Conservation (phyloP, 2,113 vertebrate genomes). For the Muntiacus reevesi region DNA sequence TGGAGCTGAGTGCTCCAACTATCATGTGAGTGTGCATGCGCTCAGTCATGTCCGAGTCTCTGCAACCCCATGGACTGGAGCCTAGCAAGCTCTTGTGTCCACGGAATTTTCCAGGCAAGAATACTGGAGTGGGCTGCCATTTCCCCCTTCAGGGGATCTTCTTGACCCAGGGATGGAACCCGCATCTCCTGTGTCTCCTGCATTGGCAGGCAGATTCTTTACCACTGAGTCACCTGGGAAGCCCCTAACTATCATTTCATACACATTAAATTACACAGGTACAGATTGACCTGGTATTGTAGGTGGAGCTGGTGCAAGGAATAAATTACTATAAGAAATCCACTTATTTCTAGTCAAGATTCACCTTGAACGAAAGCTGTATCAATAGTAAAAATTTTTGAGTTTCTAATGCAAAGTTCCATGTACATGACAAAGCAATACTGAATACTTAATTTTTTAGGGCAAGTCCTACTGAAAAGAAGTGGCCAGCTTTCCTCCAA, state of each 20-base stretch:
- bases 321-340: background rate
- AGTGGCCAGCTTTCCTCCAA: background rate
- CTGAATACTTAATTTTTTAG: background rate
- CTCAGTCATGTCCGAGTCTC: background rate
- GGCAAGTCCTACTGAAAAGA: background rate
- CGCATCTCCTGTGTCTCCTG: background rate
- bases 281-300: background rate
- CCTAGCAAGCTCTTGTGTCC: background rate
- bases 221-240: background rate
- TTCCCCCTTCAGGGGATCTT: background rate
- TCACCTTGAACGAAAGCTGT: background rate
- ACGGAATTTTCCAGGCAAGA: background rate
- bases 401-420: background rate
- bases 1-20: background rate
- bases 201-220: background rate
- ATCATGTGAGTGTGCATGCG: background rate
- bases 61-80: background rate
- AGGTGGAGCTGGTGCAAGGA: background rate
- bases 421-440: background rate
- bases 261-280: background rate
- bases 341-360: background rate
- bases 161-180: background rate
- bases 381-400: background rate
- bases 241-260: background rate
- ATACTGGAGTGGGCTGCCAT: background rate